phyloP scores from a whole-genome alignment of 2,113 vertebrate species.

The Muntiacus muntjak region DNA sequence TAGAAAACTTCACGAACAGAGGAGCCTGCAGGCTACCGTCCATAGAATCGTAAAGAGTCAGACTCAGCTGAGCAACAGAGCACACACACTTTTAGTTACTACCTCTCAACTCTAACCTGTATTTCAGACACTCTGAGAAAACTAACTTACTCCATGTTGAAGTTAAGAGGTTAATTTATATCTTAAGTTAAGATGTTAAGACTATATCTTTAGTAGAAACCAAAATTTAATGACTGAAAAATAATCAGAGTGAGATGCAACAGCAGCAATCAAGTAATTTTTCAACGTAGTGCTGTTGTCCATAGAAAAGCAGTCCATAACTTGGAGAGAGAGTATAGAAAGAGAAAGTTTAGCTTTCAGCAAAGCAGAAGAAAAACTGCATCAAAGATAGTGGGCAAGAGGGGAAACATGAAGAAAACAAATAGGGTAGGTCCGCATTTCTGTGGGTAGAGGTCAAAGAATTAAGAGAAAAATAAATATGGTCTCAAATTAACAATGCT shows the following conservation, averaged over 20 bases:
- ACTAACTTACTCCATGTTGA: neutral
- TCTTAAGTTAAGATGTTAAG: neutral
- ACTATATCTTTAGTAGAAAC: neutral
- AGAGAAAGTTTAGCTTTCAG: neutral
- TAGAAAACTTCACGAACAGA: neutral
- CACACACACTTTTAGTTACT: neutral
- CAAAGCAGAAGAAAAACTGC: neutral
- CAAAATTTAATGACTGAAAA: neutral
- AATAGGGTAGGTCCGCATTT: neutral
- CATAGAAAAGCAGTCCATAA: neutral
- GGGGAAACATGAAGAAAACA: neutral
- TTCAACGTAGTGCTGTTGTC: neutral
- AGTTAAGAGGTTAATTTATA: neutral
- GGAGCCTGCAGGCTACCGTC: neutral
- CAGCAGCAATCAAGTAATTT: neutral
- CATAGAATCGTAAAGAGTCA: accelerated
- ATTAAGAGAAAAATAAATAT: neutral
- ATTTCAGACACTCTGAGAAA: neutral
- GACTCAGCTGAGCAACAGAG: neutral
- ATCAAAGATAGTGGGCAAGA: neutral
- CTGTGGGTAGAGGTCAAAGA: neutral
- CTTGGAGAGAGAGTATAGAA: neutral
- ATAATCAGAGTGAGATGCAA: neutral
- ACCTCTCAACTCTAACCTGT: neutral
- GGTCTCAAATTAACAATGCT: neutral